Conservation (phyloP, 2,888 invertebrate genomes). For the Siphonodentalium dalli region DNA sequence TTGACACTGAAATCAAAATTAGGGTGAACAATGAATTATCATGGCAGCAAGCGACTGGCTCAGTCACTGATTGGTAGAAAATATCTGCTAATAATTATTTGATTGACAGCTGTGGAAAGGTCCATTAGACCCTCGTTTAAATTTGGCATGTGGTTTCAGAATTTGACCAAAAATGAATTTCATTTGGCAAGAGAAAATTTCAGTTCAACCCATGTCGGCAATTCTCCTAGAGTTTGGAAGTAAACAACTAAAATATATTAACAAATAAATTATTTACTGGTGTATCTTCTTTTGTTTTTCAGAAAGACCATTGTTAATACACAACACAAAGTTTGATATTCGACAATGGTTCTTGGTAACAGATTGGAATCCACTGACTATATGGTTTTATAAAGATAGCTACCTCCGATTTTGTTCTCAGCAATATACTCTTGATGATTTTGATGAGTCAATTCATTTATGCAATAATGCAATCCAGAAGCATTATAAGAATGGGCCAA, state of each 20-base stretch:
- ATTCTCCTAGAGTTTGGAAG: not conserved
- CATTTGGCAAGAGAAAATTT: too few relatives aligned
- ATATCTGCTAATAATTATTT: too few relatives aligned
- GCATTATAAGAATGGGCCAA: slow-evolving; percentile 75
- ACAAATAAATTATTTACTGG: not conserved
- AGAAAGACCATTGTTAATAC: slow-evolving; percentile 88
- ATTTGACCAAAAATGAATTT: too few relatives aligned
- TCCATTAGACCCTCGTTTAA: too few relatives aligned
- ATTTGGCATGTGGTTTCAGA: too few relatives aligned
- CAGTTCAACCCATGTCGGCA: too few relatives aligned
- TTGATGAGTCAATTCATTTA: slow-evolving; percentile 85
- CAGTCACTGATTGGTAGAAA: too few relatives aligned
- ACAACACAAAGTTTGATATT: slow-evolving; percentile 93
- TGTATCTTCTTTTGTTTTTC: slow-evolving; percentile 65
- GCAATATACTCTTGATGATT: slow-evolving; percentile 80
- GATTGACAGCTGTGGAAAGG: too few relatives aligned
- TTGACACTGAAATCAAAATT: too few relatives aligned
- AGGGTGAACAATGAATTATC: too few relatives aligned
- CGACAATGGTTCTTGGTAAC: slow-evolving; percentile 95
- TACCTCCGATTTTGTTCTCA: slow-evolving; percentile 86
- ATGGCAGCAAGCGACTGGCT: too few relatives aligned
- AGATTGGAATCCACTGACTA: slow-evolving; percentile 85
- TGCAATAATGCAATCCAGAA: slow-evolving; percentile 94
- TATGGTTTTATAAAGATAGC: slow-evolving; percentile 93
- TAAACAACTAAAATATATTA: not conserved